Conservation (phyloP, 2,888 invertebrate genomes). For the Malthinus seriepunctatus region DNA sequence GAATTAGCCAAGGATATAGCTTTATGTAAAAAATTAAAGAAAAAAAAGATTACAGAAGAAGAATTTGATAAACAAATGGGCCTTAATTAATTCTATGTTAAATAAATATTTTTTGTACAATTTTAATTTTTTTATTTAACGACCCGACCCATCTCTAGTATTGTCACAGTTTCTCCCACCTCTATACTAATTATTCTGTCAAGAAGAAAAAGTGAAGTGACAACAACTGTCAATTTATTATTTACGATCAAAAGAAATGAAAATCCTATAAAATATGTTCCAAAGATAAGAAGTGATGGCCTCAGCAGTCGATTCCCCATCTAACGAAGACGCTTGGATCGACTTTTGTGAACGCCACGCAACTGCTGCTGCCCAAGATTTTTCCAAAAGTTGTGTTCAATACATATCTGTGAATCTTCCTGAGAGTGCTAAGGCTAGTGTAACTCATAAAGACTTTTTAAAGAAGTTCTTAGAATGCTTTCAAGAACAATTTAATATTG, state of each 20-base stretch:
- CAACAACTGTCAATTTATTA: conserved; percentile 8
- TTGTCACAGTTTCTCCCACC: too few species aligned
- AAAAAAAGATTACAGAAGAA: conserved; percentile 73
- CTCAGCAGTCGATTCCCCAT: conserved; percentile 42
- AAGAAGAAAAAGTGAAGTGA: too few species aligned
- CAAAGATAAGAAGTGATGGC: conserved; percentile 38
- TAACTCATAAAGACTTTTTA: conserved; percentile 78
- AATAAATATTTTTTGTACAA: not conserved
- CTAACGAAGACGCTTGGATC: conserved; percentile 71
- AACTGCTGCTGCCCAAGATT: conserved; percentile 81
- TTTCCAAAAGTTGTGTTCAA: conserved; percentile 83
- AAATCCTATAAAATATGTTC: conserved; percentile 7
- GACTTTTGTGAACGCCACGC: conserved; percentile 90
- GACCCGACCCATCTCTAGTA: too few species aligned
- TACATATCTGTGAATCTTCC: conserved; percentile 73
- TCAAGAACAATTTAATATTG: conserved; percentile 81
- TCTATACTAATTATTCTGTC: too few species aligned
- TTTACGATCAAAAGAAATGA: conserved; percentile 16
- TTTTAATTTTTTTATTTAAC: not conserved
- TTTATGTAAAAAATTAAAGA: conserved; percentile 84
- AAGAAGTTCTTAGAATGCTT: conserved; percentile 84
- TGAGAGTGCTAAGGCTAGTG: conserved; percentile 66
- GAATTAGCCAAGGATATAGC: conserved; percentile 81
- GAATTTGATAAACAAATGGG: conserved; percentile 70
- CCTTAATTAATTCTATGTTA: conserved; percentile 26